phyloP scores from a whole-genome alignment of 1,140 invertebrate species.

The Laupala kohalensis region DNA sequence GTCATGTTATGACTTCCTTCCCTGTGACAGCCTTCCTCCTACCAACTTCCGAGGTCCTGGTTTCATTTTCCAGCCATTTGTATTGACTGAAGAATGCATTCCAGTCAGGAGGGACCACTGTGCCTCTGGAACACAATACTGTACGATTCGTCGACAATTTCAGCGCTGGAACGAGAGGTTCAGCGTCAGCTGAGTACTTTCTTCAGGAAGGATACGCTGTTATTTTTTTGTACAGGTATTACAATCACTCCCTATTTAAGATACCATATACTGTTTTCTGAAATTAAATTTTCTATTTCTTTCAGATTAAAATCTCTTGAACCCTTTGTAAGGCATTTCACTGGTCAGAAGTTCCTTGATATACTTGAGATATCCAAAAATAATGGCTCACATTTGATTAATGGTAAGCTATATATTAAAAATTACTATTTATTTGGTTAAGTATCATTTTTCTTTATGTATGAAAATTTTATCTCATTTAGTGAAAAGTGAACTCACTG shows the following conservation, averaged over 20 bases:
- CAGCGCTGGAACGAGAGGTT: constrained; percentile 87
- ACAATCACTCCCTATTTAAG: background rate
- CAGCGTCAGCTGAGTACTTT: constrained; percentile 92
- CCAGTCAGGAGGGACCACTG: constrained; percentile 89
- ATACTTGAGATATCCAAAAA: constrained; percentile 34
- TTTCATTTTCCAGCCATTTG: background rate
- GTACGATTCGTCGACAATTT: constrained; percentile 98
- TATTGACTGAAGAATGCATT: background rate
- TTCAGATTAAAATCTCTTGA: constrained; percentile 59
- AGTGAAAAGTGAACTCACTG: constrained; percentile 57
- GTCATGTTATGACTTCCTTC: background rate
- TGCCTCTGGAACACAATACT: constrained; percentile 91
- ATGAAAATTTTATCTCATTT: too few relatives aligned
- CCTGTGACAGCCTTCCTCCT: too few relatives aligned
- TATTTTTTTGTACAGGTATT: constrained; percentile 59
- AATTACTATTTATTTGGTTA: background rate
- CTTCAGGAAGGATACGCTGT: constrained; percentile 65
- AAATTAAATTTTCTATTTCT: background rate
- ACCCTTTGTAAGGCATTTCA: constrained; percentile 80
- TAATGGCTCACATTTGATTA: background rate
- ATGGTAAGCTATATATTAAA: background rate
- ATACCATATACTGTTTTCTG: background rate
- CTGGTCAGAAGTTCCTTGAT: constrained; percentile 64
- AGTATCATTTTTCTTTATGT: too few relatives aligned
- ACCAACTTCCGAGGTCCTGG: background rate